These are phyloP conservation scores for Autographa gamma DNA, from an alignment of 2,888 invertebrate genomes.

Conservation along the genomic window DNA sequence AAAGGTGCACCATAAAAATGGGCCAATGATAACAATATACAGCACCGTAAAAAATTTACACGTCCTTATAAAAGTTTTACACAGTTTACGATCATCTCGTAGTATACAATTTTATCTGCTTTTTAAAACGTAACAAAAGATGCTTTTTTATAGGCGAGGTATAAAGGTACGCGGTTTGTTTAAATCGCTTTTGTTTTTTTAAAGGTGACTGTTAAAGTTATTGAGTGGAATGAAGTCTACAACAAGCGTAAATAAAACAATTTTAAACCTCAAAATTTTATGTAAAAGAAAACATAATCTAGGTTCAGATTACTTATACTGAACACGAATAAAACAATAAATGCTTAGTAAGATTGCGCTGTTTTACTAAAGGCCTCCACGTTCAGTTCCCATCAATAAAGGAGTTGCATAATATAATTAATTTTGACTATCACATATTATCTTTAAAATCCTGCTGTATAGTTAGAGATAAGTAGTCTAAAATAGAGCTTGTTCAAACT, in stretches of 20 bases:
- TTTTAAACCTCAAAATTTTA: too few species aligned
- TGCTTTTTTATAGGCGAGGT: conserved; percentile 46
- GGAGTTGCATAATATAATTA: too few species aligned
- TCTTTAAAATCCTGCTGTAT: too few species aligned
- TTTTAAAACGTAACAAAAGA: conserved; percentile 56
- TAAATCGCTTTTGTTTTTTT: not conserved
- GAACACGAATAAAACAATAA: too few species aligned
- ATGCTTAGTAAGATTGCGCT: too few species aligned
- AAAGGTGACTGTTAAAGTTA: conserved; percentile 1
- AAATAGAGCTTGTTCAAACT: too few species aligned
- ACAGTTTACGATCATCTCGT: conserved; percentile 60
- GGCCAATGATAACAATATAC: conserved; percentile 68
- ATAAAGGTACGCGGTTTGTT: conserved; percentile 31
- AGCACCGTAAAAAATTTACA: conserved; percentile 66
- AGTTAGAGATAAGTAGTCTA: too few species aligned
- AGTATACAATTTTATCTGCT: conserved; percentile 47
- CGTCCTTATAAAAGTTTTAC: conserved; percentile 65
- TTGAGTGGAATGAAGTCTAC: not conserved
- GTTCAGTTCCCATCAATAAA: too few species aligned
- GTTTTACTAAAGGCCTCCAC: too few species aligned
- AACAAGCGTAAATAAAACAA: not conserved
- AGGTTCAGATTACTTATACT: too few species aligned
- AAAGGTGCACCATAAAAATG: conserved; percentile 69
- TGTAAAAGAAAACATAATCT: too few species aligned
- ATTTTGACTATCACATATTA: too few species aligned